phyloP scores from a whole-genome alignment of 2,797 vertebrate species.

The Anabas testudineus region DNA sequence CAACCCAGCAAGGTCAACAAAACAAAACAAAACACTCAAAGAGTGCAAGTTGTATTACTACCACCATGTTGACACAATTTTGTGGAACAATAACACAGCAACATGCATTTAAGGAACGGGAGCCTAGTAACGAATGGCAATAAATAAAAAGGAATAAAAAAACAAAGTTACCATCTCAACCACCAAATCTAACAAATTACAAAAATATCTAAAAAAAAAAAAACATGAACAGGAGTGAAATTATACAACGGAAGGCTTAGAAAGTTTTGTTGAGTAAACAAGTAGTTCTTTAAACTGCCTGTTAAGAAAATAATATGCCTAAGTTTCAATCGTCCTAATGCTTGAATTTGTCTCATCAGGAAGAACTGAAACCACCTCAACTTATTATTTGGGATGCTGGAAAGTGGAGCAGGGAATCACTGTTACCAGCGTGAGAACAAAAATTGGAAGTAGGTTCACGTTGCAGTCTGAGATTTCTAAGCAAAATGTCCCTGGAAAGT shows the following conservation, averaged over 20 bases:
- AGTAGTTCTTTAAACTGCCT: neutral
- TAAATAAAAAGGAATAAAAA: neutral
- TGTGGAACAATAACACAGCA: neutral
- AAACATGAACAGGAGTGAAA: neutral
- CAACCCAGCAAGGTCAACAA: neutral
- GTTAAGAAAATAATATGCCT: neutral
- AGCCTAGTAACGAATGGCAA: neutral
- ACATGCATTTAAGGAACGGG: neutral
- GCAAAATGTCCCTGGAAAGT: slow-evolving; percentile 17
- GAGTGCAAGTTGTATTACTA: no score
- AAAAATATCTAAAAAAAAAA: neutral
- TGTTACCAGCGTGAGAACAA: neutral
- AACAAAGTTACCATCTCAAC: no score
- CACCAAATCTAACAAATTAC: neutral
- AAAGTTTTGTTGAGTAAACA: neutral
- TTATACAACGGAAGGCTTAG: neutral
- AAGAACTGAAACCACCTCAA: neutral
- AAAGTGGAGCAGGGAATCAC: neutral
- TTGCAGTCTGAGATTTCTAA: neutral
- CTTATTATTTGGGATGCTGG: neutral
- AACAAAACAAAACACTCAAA: no score
- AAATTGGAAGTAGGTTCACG: neutral
- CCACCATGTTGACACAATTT: neutral
- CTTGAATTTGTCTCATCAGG: neutral
- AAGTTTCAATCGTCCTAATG: neutral